Base-by-base conservation (phyloP, 2,888 invertebrate genomes). In the Gerris lacustris region DNA sequence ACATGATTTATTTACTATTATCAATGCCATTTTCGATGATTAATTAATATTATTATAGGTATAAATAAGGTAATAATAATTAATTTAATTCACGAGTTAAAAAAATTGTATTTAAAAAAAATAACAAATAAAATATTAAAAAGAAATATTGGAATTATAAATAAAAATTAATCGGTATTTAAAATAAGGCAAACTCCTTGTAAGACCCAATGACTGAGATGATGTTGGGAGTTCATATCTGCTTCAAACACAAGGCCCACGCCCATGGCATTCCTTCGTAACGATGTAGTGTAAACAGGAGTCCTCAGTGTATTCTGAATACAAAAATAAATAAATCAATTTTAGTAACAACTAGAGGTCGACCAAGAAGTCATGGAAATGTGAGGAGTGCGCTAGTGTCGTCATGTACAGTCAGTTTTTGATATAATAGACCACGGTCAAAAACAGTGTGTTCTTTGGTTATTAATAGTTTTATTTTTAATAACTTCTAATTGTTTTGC, bases 181-280 rank as follows among this genome's bases (percentile, higher is more conserved):
- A 96, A 85, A 71, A 91, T 86, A 69, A 96, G 85, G 79, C 93
- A 94, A 73, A 94, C 92, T 11, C 94, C 94, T 80, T 94, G 94
- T 67, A 96, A 82, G 55, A 94, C 85, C 96, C 96, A 96, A 79
- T 92, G 91, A 78, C 93, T 94, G 74, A 84, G 82, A 79, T 95
- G 94, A 78, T 92, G 91, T 0, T 86, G 81, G 0, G 94, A 94
- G 76, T 86, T 86, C 69, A 96, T 83, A 80, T 95, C 90, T 0
- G 94, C 91, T 80, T 94, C 93, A 80, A 95, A 95, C 47, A 95
- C 93, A 11, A 95, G 83, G 4, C 95, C 95, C 62, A 90, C 89
- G 4, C 94, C 94, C 92, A 94, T 94, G 0, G 94, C 93, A 80
- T 95, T 92, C 73, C 94, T 85, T 45, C 95, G 84, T 77, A 85